A percentile compares a stretch with the other conserved stretches of the same genome.
phyloP scores from a whole-genome alignment of 2,888 invertebrate genomes.

The Apamea crenata region DNA sequence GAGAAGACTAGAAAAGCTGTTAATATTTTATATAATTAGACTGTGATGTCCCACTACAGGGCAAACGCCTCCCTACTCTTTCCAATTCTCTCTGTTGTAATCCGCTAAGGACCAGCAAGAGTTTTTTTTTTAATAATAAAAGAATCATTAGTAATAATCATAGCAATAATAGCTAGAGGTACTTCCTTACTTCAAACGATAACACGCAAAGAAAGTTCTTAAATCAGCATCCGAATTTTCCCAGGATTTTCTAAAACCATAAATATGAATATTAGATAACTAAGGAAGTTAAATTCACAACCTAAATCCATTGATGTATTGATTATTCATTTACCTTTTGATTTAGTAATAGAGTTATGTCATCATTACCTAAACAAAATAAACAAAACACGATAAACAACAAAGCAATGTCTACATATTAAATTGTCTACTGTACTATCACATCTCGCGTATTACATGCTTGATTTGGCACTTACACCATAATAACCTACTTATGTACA shows the following conservation, averaged over 20 bases:
- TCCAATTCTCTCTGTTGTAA: no score
- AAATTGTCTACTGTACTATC: constrained; percentile 19
- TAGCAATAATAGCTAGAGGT: background rate
- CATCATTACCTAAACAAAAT: constrained; percentile 1
- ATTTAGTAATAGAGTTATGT: constrained; percentile 18
- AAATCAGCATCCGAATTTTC: background rate
- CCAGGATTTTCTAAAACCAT: background rate
- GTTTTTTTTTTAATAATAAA: background rate
- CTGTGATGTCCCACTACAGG: no score
- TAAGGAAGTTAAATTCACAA: background rate
- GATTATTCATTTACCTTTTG: background rate
- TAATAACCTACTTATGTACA: constrained; percentile 41
- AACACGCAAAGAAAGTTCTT: background rate
- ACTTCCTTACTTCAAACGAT: background rate
- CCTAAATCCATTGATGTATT: background rate
- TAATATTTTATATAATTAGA: no score
- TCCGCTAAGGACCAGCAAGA: no score
- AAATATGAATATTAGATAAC: background rate
- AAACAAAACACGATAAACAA: constrained; percentile 16
- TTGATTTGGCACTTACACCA: constrained; percentile 44
- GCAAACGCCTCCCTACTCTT: no score
- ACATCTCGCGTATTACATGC: constrained; percentile 26
- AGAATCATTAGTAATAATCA: background rate
- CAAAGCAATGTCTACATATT: constrained; percentile 16
- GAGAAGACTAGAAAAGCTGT: background rate